A percentile compares a stretch with the other conserved stretches of the same genome.
These are phyloP conservation scores for Helicorthomorpha holstii DNA, from an alignment of 1,140 invertebrate genomes.

Conservation along the genomic window DNA sequence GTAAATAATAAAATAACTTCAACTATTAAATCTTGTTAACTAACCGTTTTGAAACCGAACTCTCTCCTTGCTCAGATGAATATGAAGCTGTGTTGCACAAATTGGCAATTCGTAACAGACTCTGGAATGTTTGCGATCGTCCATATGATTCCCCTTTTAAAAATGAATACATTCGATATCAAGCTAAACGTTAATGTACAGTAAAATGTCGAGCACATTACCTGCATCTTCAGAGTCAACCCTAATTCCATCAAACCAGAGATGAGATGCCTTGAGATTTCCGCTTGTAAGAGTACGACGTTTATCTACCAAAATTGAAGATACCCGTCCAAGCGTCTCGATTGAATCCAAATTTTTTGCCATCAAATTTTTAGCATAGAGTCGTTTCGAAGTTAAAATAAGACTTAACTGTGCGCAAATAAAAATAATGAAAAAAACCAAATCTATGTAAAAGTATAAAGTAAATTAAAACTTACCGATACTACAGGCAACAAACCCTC, in stretches of 20 bases:
- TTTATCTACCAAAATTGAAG: conserved; percentile 48
- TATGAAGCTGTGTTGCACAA: conserved; percentile 37
- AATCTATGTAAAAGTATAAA: neutral
- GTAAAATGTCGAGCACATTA: too few species aligned
- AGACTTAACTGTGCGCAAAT: conserved; percentile 32
- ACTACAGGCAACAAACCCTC: conserved; percentile 28
- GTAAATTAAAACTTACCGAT: conserved; percentile 20
- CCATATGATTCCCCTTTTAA: conserved; percentile 54
- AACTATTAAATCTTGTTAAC: too few species aligned
- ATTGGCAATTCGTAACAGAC: conserved; percentile 27
- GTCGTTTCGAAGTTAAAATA: conserved; percentile 45
- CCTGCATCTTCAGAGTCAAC: too few species aligned
- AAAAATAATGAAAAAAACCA: neutral
- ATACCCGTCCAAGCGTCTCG: conserved; percentile 45
- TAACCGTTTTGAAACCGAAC: conserved; percentile 8
- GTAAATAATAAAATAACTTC: too few species aligned
- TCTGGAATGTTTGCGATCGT: conserved; percentile 56
- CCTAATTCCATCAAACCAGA: conserved; percentile 41
- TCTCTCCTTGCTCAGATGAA: conserved; percentile 25
- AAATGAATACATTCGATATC: too few species aligned
- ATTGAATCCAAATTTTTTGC: conserved; percentile 48
- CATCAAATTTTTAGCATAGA: conserved; percentile 45
- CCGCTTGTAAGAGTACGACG: conserved; percentile 47
- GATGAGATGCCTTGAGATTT: conserved; percentile 45
- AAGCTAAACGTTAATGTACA: too few species aligned